Evolutionary conservation across 2,888 invertebrate species (phyloP).

Genomic region (Sesia bembeciformis): DNA sequence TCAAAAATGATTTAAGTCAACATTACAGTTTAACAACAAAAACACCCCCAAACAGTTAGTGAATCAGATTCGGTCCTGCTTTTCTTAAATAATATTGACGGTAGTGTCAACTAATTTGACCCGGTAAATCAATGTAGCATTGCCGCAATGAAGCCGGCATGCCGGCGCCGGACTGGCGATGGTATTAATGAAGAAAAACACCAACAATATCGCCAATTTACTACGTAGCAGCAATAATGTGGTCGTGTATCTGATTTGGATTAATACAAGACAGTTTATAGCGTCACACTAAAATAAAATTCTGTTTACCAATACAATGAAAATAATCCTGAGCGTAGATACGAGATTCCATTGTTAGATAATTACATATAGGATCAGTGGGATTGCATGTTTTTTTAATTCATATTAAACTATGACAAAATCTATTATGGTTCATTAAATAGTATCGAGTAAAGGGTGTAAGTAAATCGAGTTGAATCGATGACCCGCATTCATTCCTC

Average conservation of each 20-base stretch:
- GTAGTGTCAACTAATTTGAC: conserved; percentile 62
- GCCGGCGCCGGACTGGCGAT: conserved; percentile 10
- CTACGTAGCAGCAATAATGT: too few relatives aligned
- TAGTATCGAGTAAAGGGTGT: conserved; percentile 54
- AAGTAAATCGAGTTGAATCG: conserved; percentile 54
- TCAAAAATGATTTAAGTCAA: too few relatives aligned
- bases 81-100: conserved; percentile 49
- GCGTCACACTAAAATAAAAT: too few relatives aligned
- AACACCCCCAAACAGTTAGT: not conserved
- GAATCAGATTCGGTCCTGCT: not conserved
- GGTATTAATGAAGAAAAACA: not conserved
- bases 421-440: conserved; percentile 44
- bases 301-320: too few relatives aligned
- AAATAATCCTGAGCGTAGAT: too few relatives aligned
- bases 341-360: too few relatives aligned
- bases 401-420: conserved; percentile 21
- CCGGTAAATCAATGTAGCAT: conserved; percentile 60
- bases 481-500: conserved; percentile 53
- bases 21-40: too few relatives aligned
- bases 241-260: too few relatives aligned
- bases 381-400: too few relatives aligned
- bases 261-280: too few relatives aligned
- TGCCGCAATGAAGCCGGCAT: conserved; percentile 20
- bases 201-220: not conserved
- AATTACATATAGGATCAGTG: too few relatives aligned